Evolutionary conservation across 2,888 invertebrate genomes (phyloP).

Genomic region (Cheilosia vulpina): DNA sequence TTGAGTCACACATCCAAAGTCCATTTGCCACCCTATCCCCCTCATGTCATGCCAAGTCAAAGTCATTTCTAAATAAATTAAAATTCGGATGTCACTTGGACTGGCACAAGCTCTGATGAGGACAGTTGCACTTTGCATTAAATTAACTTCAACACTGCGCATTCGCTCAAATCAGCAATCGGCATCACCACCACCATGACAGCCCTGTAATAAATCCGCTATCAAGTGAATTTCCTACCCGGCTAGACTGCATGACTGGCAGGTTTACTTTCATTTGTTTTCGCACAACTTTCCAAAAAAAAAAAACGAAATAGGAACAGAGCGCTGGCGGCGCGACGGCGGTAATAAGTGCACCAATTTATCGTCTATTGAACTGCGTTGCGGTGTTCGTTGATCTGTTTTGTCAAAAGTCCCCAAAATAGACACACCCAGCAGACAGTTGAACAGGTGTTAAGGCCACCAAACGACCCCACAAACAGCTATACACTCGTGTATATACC

Average conservation of each 20-base stretch:
- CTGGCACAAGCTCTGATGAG: neutral
- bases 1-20: too few species aligned
- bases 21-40: too few species aligned
- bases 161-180: neutral
- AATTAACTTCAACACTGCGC: constrained; percentile 5
- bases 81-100: neutral
- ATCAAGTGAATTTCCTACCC: constrained; percentile 47
- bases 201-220: constrained; percentile 23
- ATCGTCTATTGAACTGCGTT: constrained; percentile 59
- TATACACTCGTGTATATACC: neutral
- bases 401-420: constrained; percentile 10
- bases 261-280: constrained; percentile 56
- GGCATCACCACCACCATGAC: neutral
- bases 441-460: constrained; percentile 36
- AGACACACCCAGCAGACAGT: neutral
- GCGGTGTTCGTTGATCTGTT: constrained; percentile 25
- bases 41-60: too few species aligned
- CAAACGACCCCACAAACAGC: neutral
- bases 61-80: neutral
- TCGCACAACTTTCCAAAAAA: constrained; percentile 15
- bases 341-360: constrained; percentile 42
- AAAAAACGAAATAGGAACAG: constrained; percentile 1
- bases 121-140: constrained; percentile 5
- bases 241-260: constrained; percentile 47
- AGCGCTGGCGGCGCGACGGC: constrained; percentile 2